phyloP scores from a whole-genome alignment of 2,888 invertebrate species.

The Pollenia griseotomentosa region DNA sequence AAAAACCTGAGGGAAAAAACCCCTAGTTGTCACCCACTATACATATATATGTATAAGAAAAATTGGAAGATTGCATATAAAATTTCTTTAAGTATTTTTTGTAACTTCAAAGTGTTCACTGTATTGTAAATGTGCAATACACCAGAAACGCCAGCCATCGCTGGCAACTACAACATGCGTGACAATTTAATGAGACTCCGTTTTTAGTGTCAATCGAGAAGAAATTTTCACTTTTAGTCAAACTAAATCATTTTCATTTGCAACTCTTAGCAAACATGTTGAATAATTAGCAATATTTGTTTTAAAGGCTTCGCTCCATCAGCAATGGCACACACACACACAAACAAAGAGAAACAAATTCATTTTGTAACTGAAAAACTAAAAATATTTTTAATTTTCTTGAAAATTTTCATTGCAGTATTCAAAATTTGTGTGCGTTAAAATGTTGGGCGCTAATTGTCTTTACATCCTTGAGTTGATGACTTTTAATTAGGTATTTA shows the following conservation, averaged over 20 bases:
- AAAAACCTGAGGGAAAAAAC: too few species aligned
- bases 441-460: slow-evolving; percentile 81
- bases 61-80: neutral
- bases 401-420: slow-evolving; percentile 16
- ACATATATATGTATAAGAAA: neutral
- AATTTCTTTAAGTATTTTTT: slow-evolving; percentile 11
- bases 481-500: slow-evolving; percentile 72
- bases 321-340: slow-evolving; percentile 78
- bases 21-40: neutral
- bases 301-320: slow-evolving; percentile 77
- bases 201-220: slow-evolving; percentile 70
- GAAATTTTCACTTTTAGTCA: slow-evolving; percentile 53
- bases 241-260: slow-evolving; percentile 26
- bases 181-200: slow-evolving; percentile 82
- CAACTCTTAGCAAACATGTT: slow-evolving; percentile 41
- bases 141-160: slow-evolving; percentile 37
- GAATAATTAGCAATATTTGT: slow-evolving; percentile 74
- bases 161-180: slow-evolving; percentile 79
- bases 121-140: slow-evolving; percentile 63
- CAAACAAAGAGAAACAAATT: slow-evolving; percentile 32
- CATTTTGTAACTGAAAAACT: slow-evolving; percentile 12
- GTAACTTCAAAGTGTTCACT: slow-evolving; percentile 64
- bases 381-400: slow-evolving; percentile 7
- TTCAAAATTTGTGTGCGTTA: slow-evolving; percentile 38
- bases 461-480: slow-evolving; percentile 82